phyloP scores from a whole-genome alignment of 2,113 vertebrate species.

The Seriola quinqueradiata region DNA sequence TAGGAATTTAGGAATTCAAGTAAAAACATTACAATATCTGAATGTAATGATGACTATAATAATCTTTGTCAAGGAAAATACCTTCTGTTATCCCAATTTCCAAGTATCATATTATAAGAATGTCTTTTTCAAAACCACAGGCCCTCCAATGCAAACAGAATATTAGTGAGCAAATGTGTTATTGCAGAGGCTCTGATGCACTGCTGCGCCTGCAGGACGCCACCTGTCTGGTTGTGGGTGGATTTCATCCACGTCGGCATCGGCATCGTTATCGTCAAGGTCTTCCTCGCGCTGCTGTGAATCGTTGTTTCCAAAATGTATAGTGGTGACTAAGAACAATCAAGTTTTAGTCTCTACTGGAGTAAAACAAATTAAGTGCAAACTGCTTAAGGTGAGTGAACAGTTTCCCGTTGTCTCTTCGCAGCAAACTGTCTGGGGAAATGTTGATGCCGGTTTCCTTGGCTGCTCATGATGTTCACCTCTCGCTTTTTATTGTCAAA shows the following conservation, averaged over 20 bases:
- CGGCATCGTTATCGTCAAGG: slow-evolving; percentile 60
- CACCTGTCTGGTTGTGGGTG: slow-evolving; percentile 74
- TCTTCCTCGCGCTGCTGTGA: slow-evolving; percentile 57
- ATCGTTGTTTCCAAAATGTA: slow-evolving; percentile 50
- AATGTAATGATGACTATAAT: background rate
- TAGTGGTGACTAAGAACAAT: slow-evolving; percentile 27
- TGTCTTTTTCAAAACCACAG: slow-evolving; percentile 28
- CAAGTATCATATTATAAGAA: slow-evolving; percentile 21
- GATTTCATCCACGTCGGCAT: slow-evolving; percentile 59
- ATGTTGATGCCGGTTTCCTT: background rate
- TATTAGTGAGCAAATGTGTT: slow-evolving; percentile 51
- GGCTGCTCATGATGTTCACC: background rate
- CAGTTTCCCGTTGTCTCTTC: background rate
- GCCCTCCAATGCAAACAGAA: slow-evolving; percentile 46
- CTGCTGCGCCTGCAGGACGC: slow-evolving; percentile 66
- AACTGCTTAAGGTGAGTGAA: slow-evolving; percentile 6
- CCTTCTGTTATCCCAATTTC: slow-evolving; percentile 2
- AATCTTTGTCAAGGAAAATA: background rate
- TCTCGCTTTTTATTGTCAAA: slow-evolving; percentile 1
- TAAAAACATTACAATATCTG: slow-evolving; percentile 26
- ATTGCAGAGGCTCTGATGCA: slow-evolving; percentile 51
- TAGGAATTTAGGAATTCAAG: background rate
- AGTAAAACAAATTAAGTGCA: slow-evolving; percentile 15
- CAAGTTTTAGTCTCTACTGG: slow-evolving; percentile 25
- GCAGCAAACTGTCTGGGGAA: background rate